A percentile compares a stretch with the other conserved stretches of the same genome.
These are phyloP conservation scores for Agrypnus murinus DNA, from an alignment of 2,888 invertebrate genomes.

Conservation along the genomic window DNA sequence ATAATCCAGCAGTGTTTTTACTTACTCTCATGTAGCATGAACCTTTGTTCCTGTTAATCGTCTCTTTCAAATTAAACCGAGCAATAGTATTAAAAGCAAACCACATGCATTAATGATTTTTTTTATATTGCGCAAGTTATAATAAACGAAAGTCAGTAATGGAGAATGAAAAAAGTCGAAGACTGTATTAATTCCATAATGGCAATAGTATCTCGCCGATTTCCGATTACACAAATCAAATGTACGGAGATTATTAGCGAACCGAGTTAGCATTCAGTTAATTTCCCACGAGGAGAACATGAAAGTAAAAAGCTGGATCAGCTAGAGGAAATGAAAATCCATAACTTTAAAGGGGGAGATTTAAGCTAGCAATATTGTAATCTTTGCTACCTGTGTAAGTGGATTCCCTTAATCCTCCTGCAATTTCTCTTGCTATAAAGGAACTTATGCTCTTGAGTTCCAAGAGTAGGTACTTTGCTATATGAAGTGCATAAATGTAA, in stretches of 20 bases:
- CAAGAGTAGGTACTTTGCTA: slow-evolving; percentile 37
- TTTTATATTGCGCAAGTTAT: too few species aligned
- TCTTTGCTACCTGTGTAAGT: slow-evolving; percentile 57
- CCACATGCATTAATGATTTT: too few species aligned
- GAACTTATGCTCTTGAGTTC: slow-evolving; percentile 41
- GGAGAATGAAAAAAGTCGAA: neutral
- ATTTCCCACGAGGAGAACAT: slow-evolving; percentile 65
- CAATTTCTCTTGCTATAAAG: slow-evolving; percentile 50
- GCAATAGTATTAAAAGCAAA: too few species aligned
- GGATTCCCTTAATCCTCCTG: slow-evolving; percentile 53
- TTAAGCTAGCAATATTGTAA: slow-evolving; percentile 59
- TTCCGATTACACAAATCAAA: slow-evolving; percentile 49
- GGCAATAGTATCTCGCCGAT: slow-evolving; percentile 35
- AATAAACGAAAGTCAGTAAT: neutral
- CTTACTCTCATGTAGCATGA: too few species aligned
- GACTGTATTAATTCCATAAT: slow-evolving; percentile 24
- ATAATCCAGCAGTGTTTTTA: too few species aligned
- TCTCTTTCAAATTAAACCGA: too few species aligned
- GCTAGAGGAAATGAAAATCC: slow-evolving; percentile 67
- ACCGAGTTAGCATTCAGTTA: slow-evolving; percentile 60
- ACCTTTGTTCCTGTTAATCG: too few species aligned
- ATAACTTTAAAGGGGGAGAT: slow-evolving; percentile 64
- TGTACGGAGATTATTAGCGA: slow-evolving; percentile 47
- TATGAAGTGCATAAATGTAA: slow-evolving; percentile 42
- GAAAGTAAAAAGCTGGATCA: slow-evolving; percentile 64